Evolutionary conservation across 1,140 invertebrate genomes (phyloP).

Genomic region (Sminthurides bifidus): DNA sequence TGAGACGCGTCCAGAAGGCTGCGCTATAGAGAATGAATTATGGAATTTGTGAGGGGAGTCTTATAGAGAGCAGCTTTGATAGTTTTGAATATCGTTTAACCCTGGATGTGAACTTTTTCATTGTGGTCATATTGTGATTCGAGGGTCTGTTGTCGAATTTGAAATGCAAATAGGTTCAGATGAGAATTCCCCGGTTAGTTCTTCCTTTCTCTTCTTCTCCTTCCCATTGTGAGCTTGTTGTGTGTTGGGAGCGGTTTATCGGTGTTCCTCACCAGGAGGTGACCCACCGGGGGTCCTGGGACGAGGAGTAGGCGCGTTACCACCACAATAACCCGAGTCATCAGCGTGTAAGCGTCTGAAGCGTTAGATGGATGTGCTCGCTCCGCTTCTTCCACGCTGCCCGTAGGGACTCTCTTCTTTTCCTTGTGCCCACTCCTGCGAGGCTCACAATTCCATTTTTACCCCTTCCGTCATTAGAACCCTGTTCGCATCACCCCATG

Average conservation of each 20-base stretch:
- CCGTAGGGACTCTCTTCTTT: background rate
- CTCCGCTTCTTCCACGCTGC: background rate
- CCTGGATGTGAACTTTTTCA: constrained; percentile 24
- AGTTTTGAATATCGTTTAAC: constrained; percentile 28
- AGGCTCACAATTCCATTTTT: constrained; percentile 1
- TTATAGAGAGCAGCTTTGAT: constrained; percentile 6
- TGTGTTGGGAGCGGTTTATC: constrained; percentile 26
- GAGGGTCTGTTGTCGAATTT: constrained; percentile 20
- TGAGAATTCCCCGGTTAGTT: constrained; percentile 22
- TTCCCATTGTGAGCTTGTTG: constrained; percentile 10
- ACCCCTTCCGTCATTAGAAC: constrained; percentile 4
- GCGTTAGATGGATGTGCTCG: no score
- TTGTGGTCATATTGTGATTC: constrained; percentile 26
- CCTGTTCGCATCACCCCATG: no score
- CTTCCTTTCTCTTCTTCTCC: constrained; percentile 4
- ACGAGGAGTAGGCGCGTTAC: no score
- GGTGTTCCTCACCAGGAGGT: constrained; percentile 19
- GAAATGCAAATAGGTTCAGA: constrained; percentile 28
- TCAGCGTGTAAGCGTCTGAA: no score
- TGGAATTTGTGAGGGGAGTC: constrained; percentile 3
- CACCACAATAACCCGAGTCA: no score
- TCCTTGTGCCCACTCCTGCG: constrained; percentile 6
- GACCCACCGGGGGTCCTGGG: constrained; percentile 21
- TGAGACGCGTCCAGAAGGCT: no score
- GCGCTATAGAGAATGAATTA: no score